Base-by-base conservation (phyloP, 1,140 invertebrate genomes). In the Agrypnia vestita region DNA sequence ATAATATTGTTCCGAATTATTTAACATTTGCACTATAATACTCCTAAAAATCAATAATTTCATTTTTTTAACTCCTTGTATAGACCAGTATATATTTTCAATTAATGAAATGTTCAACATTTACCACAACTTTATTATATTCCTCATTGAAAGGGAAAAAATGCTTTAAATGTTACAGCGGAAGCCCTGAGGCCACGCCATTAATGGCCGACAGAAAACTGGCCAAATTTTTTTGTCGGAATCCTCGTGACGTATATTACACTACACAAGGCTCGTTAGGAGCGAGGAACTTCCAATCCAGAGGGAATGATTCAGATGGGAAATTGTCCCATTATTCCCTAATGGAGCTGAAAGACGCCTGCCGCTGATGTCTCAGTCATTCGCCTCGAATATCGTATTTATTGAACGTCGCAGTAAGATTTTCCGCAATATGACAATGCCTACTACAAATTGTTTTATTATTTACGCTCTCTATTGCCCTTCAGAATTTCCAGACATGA, bases 271-370 rank as follows among this genome's bases (percentile, higher is more conserved):
- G 67, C 46, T 71, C 67, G 67, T 71, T 71, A 71, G 67, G 35
- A 44, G 17, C 67, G 17, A 62, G 59, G 19, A 62, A 12, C 67
- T 25, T 53, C 67, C 67, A 47, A 53, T 71, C 46, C 47, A 71
- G 67, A 71, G 25, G 51, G 67, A 71, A 71, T 71, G 67, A 71
- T 71, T 71, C 67, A 25, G 19, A 71, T 71, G 67, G 59, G 67
- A 71, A 71, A 71, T 53, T 13, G 67, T 71, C 67, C 67, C 12
- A 71, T 71, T 71, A 71, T 71, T 71, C 67, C 47, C 67, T 71
- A 71, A 71, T 71, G 67, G 67, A 71, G 19, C 21, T 25, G 35
- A 8, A 15, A 51, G 61, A 71, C 13, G 67, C 25, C 67, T 71
- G 67, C 46, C 67, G 12, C 67, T 71, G 67, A 71, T 51, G 46